These are phyloP conservation scores for Mungos mungo DNA, from an alignment of 2,113 vertebrate genomes.

Conservation along the genomic window DNA sequence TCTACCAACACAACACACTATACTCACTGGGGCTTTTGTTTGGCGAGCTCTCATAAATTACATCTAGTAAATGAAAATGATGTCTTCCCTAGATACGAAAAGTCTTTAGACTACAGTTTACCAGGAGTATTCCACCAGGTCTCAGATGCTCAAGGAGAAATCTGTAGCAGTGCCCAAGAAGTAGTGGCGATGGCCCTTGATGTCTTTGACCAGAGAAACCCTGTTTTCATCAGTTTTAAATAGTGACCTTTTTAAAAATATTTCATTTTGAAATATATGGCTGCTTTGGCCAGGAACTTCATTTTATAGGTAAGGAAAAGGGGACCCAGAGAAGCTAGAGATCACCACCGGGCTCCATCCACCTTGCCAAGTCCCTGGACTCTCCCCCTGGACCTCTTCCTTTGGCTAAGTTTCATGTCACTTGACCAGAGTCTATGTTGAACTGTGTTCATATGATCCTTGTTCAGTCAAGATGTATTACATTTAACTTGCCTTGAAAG, in stretches of 20 bases:
- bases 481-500: not conserved
- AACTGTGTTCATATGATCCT: not conserved
- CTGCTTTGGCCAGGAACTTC: not conserved
- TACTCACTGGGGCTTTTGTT: not conserved
- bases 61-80: not conserved
- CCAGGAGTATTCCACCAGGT: not conserved
- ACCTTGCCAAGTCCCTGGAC: not conserved
- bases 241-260: not conserved
- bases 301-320: not conserved
- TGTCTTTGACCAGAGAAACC: not conserved
- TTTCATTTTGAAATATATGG: constrained; percentile 1
- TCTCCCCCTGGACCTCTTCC: not conserved
- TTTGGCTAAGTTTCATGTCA: not conserved
- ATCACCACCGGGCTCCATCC: not conserved
- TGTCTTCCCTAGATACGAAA: not conserved
- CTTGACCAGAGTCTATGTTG: not conserved
- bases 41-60: not conserved
- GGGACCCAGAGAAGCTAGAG: not conserved
- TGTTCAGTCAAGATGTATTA: not conserved
- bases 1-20: not conserved
- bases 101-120: not conserved
- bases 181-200: not conserved
- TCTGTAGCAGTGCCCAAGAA: not conserved
- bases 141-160: not conserved
- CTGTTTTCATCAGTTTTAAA: not conserved